Percentiles rank a stretch among this genome's conserved stretches.
Conservation (phyloP, 2,113 vertebrate genomes). For the Herpetotheres cachinnans region DNA sequence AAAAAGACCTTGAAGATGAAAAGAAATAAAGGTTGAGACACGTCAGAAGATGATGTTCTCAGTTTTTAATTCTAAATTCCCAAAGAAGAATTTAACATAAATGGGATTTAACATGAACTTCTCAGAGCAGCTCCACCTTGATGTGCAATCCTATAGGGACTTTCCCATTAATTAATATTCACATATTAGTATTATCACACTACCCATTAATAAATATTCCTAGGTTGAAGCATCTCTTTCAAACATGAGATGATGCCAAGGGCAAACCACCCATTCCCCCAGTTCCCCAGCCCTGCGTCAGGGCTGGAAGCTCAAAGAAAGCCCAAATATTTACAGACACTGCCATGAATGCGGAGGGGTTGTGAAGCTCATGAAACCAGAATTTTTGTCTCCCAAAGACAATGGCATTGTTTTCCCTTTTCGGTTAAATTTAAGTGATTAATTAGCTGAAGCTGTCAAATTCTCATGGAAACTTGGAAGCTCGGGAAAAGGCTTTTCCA, state of each 20-base stretch:
- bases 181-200: rapidly evolving
- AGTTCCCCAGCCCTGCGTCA: background rate
- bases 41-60: rapidly evolving
- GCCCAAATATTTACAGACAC: background rate
- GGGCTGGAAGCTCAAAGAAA: background rate
- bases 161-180: background rate
- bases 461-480: conserved; percentile 22
- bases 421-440: background rate
- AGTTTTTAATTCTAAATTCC: background rate
- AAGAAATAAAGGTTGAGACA: background rate
- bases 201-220: background rate
- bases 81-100: background rate
- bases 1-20: background rate
- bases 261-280: background rate
- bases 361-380: background rate
- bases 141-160: background rate
- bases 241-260: rapidly evolving
- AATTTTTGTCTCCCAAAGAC: background rate
- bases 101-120: background rate
- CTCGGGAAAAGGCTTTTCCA: background rate
- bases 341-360: background rate
- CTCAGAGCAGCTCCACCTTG: background rate
- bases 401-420: conserved; percentile 24
- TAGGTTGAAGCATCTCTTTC: rapidly evolving
- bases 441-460: background rate